Percentiles rank a stretch among this genome's conserved stretches.
phyloP scores from a whole-genome alignment of 1,140 invertebrate species.

The Phortica variegata region DNA sequence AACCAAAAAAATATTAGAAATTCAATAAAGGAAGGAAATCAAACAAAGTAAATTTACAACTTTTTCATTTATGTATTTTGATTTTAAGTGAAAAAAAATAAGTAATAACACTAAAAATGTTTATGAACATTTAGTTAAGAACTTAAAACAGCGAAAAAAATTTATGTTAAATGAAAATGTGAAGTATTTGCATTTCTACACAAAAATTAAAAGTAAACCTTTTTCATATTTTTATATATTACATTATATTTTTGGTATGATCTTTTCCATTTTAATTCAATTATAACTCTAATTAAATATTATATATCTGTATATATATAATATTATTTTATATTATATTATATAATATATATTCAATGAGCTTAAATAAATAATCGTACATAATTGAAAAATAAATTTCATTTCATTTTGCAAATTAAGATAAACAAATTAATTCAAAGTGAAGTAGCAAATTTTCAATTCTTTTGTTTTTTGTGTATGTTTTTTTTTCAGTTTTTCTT shows the following conservation, averaged over 20 bases:
- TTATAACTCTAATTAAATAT: constrained; percentile 28
- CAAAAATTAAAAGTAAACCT: not conserved
- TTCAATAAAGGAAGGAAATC: constrained; percentile 7
- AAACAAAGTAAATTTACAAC: constrained; percentile 1
- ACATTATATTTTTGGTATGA: constrained; percentile 6
- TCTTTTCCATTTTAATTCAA: constrained; percentile 5
- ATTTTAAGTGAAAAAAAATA: not conserved
- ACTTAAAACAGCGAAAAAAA: too few species aligned
- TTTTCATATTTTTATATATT: constrained; percentile 2
- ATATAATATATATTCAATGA: too few species aligned
- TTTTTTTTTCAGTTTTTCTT: not conserved
- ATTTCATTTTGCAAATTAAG: not conserved
- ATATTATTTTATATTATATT: too few species aligned
- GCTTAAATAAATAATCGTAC: too few species aligned
- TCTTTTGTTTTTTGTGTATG: not conserved
- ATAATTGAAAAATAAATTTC: not conserved
- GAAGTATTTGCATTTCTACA: not conserved
- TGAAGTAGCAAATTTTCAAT: too few species aligned
- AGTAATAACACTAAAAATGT: not conserved
- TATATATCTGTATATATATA: constrained; percentile 32
- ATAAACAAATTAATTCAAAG: not conserved
- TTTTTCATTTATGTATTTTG: not conserved
- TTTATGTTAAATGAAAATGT: not conserved
- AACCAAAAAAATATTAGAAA: constrained; percentile 21
- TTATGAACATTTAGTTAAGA: not conserved